A percentile compares a stretch with the other conserved stretches of the same genome.
phyloP scores from a whole-genome alignment of 2,888 invertebrate genomes.

The Pandemis corylana region DNA sequence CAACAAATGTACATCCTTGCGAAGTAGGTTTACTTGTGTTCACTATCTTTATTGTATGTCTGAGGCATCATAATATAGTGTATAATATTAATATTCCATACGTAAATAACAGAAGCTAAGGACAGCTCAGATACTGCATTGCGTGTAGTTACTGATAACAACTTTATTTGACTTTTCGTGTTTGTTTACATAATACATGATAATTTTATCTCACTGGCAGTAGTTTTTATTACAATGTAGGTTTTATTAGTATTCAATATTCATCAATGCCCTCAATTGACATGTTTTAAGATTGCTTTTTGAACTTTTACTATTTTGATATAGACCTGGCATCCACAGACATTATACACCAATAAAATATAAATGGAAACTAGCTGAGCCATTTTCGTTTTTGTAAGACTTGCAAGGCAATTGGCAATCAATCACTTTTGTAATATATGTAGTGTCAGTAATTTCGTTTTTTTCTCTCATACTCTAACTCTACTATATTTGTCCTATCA shows the following conservation, averaged over 20 bases:
- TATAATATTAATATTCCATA: neutral
- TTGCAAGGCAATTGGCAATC: too few relatives aligned
- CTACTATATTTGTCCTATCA: too few relatives aligned
- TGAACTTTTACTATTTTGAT: neutral
- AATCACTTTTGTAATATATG: too few relatives aligned
- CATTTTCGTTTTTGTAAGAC: too few relatives aligned
- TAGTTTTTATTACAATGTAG: neutral
- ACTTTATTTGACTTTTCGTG: constrained; percentile 36
- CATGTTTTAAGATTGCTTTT: neutral
- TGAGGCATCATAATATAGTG: too few relatives aligned
- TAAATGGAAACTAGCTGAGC: too few relatives aligned
- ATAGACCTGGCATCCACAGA: neutral
- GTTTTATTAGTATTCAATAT: neutral
- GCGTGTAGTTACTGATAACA: constrained; percentile 35
- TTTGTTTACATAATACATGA: constrained; percentile 36
- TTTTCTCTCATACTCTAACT: too few relatives aligned
- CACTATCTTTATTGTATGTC: too few relatives aligned
- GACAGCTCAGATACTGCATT: constrained; percentile 20
- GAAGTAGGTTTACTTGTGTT: too few relatives aligned
- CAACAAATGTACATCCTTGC: too few relatives aligned
- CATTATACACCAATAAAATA: too few relatives aligned
- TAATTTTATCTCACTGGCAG: constrained; percentile 30
- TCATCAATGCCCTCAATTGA: neutral
- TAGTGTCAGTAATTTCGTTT: too few relatives aligned
- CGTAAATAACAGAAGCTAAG: constrained; percentile 17